phyloP scores from a whole-genome alignment of 2,888 invertebrate genomes.

The Rhopalosiphum nymphaeae region DNA sequence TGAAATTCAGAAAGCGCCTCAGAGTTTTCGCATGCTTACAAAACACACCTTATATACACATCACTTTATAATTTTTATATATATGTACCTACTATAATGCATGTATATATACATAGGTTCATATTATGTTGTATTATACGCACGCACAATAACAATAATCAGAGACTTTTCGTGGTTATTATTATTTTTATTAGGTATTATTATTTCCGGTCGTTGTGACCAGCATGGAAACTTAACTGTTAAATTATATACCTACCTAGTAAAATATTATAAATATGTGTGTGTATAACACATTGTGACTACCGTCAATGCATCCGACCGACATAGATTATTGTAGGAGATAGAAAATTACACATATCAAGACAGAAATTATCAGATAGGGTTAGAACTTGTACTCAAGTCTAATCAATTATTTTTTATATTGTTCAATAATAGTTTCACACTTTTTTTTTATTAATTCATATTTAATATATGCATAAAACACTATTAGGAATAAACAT shows the following conservation, averaged over 20 bases:
- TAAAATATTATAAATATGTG: not conserved
- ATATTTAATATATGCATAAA: not conserved
- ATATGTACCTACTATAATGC: not conserved
- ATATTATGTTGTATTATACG: not conserved
- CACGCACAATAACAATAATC: conserved; percentile 37
- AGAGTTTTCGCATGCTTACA: not conserved
- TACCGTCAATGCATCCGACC: not conserved
- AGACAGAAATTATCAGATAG: not conserved
- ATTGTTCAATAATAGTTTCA: not conserved
- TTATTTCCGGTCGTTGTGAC: not conserved
- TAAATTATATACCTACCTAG: not conserved
- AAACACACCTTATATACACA: not conserved
- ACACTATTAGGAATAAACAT: not conserved
- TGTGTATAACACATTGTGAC: not conserved
- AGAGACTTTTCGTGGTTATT: not conserved
- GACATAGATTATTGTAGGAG: not conserved
- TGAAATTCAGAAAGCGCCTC: conserved; percentile 23
- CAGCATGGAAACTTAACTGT: not conserved
- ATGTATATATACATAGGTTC: not conserved
- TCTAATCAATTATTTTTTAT: not conserved
- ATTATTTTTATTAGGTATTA: not conserved
- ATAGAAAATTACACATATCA: not conserved
- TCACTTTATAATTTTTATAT: not conserved
- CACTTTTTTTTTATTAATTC: not conserved
- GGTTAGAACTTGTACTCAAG: not conserved